Conservation (phyloP, 2,113 vertebrate genomes). For the Axis porcinus region DNA sequence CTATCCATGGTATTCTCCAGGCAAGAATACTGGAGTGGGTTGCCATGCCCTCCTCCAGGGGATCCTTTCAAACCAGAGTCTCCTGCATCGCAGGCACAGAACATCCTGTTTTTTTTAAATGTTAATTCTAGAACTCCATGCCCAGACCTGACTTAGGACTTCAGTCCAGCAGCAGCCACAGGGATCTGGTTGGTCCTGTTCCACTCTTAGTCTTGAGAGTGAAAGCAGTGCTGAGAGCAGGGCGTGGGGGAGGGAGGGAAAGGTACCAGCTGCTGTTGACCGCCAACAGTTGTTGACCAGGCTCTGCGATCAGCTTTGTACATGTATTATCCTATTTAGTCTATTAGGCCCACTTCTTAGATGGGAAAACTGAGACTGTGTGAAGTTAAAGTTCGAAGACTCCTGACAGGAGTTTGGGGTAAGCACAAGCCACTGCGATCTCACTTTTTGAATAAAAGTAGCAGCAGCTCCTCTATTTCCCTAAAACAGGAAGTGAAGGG, state of each 20-base stretch:
- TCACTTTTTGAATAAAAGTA: background rate
- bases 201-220: background rate
- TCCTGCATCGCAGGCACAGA: background rate
- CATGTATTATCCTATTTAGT: rapidly evolving
- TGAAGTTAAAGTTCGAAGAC: background rate
- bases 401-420: background rate
- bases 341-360: background rate
- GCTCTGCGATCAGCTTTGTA: background rate
- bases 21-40: background rate
- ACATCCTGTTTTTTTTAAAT: background rate
- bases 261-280: background rate
- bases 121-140: background rate
- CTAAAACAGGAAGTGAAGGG: background rate
- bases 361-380: background rate
- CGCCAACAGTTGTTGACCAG: background rate
- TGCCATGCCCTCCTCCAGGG: background rate
- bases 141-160: background rate
- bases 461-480: background rate
- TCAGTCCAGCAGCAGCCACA: background rate
- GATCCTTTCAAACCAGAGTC: background rate
- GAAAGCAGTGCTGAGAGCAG: background rate
- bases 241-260: rapidly evolving
- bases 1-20: background rate
- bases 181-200: background rate
- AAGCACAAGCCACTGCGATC: background rate